Evolutionary conservation across 2,888 invertebrate species (phyloP), one percentile per base, ranked within the genome.

Genomic region (Pseudococcus longispinus): DNA sequence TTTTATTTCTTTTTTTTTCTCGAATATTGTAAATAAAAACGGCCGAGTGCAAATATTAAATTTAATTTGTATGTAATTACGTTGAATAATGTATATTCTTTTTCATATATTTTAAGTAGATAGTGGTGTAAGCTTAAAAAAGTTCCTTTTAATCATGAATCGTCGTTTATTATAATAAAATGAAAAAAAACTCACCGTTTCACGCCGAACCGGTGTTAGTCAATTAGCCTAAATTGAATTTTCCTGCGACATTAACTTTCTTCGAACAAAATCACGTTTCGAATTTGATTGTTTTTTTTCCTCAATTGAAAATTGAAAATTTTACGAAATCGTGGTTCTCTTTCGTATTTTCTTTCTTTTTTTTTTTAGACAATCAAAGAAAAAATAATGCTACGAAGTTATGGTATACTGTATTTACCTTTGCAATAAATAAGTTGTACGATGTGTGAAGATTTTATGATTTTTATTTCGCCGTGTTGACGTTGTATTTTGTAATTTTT

Each of bases 1-100:
- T 85, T 84, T 65, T 37, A 60, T 85, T 85, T 44, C 55, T 51
- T n/a, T 46, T 65, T 55, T 37, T 32, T 37, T 37, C 4, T 6
- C 37, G 70, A 32, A 42, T 77, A 44, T 42, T 82, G 82, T 85
- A 77, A 42, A 85, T 85, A 85, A 83, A n/a, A 26, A 51, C 74
- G 85, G 85, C 85, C 85, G 85, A 85, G 85, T 85, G 85, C 85
- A 85, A 85, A 85, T 85, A 85, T 77, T 85, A 85, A 85, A 60
- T 60, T 85, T 77, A 85, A 85, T 77, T 51, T 55, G 55, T 83
- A 37, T 37, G 46, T 55, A 55, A 44, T 46, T 83, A 83, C 46
- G n/a, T 83, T 83, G 55, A 51, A 83, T 84, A 77, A n/a, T 70
- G 85, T 85, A 42, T 46, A 74, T 42, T 85, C 46, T 55, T 84